Evolutionary conservation across 2,113 vertebrate genomes (phyloP), one percentile per base, ranked within the genome.

Genomic region (Oncorhynchus tshawytscha): DNA sequence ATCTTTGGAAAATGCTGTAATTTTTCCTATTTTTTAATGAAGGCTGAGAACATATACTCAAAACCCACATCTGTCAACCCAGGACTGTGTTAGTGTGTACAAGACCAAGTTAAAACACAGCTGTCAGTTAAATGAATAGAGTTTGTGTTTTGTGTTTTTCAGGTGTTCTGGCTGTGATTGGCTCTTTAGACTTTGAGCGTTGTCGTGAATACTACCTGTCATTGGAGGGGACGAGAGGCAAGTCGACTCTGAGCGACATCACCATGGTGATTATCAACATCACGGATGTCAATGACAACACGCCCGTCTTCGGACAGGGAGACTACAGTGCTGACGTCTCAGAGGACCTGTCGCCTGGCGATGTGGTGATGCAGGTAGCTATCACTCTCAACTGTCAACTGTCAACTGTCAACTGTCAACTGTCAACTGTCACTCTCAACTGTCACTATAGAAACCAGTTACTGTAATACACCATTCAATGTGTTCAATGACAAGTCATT

Each of bases 261-360:
- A 94, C 94, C 83, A 96, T 93, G 15, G 88, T 99, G 0, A 89
- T 97, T 80, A 91, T 99, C 87, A 97, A 97, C 71, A 87, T 99
- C 85, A 98, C 95, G 0, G 98, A 99, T 66, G 83, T 96, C 64
- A 99, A 99, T 0, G 98, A 99, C 83, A 95, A 99, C 1, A 57
- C 88, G 0, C 98, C 98, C 0, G 86, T 87, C 71, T 99, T 99
- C 75, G 81, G 84, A 69, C 94, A 88, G 65, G 91, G 91, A 0
- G 90, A 90, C 80, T 96, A 98, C 81, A 89, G 85, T 0, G 1
- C 89, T 0, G 92, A 92, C 48, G 91, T 98, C 64, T 81, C 91
- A 0, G 98, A 99, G 87, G 95, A 96, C 5, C 91, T 93, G 65
- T 70, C 86, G 0, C 86, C 95, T n/a, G 98, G 96, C 29, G 87